Percentiles rank a stretch among this genome's conserved stretches.
Evolutionary conservation across 2,888 invertebrate genomes (phyloP).

Genomic region (Drosophila lacicola): DNA sequence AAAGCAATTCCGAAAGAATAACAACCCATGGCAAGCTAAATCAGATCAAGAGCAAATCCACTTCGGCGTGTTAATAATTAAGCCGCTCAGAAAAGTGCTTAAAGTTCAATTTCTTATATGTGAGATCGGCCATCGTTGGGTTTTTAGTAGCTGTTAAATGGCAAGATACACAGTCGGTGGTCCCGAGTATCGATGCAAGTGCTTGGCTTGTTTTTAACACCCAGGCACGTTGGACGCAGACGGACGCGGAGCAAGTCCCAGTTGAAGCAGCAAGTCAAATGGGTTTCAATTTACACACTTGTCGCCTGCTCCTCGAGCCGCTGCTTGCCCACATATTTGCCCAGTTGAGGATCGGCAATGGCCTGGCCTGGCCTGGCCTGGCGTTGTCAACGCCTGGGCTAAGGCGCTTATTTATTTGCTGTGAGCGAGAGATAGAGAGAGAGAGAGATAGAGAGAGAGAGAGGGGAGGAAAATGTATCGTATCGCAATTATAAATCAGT

Average conservation of each 20-base stretch:
- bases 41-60: constrained; percentile 56
- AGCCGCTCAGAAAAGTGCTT: constrained; percentile 27
- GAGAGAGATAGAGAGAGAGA: constrained; percentile 1
- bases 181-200: constrained; percentile 57
- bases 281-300: constrained; percentile 78
- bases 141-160: constrained; percentile 80
- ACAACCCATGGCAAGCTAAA: neutral
- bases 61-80: constrained; percentile 57
- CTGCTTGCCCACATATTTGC: constrained; percentile 57
- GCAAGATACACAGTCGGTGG: constrained; percentile 74
- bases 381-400: constrained; percentile 74
- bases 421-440: neutral
- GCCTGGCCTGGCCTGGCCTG: constrained; percentile 19
- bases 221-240: constrained; percentile 37
- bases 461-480: constrained; percentile 60
- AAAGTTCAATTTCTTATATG: constrained; percentile 45
- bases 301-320: constrained; percentile 50
- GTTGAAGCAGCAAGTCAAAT: constrained; percentile 59
- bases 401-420: constrained; percentile 80
- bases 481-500: constrained; percentile 83
- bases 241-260: constrained; percentile 15
- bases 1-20: too few species aligned
- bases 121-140: constrained; percentile 58
- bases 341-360: constrained; percentile 23
- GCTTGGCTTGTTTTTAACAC: constrained; percentile 81